Percentiles rank a stretch among this genome's conserved stretches.
Conservation (phyloP, 2,888 invertebrate species). For the Chironomus riparius region DNA sequence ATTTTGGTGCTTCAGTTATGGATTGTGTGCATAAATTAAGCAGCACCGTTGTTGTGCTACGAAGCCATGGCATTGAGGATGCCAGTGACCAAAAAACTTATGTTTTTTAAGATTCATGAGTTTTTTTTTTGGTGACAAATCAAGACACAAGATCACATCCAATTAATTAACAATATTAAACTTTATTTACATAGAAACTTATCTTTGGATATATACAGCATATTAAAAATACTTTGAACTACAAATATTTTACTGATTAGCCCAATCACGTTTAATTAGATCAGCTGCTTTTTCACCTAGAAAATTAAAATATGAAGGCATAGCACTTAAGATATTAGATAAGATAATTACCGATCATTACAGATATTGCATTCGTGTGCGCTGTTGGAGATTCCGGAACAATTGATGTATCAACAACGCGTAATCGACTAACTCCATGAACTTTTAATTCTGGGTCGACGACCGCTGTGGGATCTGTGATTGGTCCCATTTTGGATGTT, state of each 20-base stretch:
- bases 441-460: conserved; percentile 45
- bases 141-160: too few relatives aligned
- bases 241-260: not conserved
- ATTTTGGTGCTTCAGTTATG: too few relatives aligned
- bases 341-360: conserved; percentile 49
- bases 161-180: too few relatives aligned
- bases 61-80: too few relatives aligned
- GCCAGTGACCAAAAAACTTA: too few relatives aligned
- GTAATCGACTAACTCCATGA: conserved; percentile 50
- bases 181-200: too few relatives aligned
- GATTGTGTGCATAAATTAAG: too few relatives aligned
- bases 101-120: too few relatives aligned
- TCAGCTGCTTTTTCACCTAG: conserved; percentile 56
- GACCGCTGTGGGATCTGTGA: conserved; percentile 40
- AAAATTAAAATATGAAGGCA: not conserved
- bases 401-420: conserved; percentile 61
- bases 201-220: too few relatives aligned
- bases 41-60: too few relatives aligned
- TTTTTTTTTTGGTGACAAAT: too few relatives aligned
- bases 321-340: not conserved
- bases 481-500: conserved; percentile 44
- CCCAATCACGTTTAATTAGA: conserved; percentile 50
- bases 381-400: conserved; percentile 57
- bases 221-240: too few relatives aligned
- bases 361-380: conserved; percentile 57